phyloP scores from a whole-genome alignment of 1,140 invertebrate species.

The Ceratina japonica region DNA sequence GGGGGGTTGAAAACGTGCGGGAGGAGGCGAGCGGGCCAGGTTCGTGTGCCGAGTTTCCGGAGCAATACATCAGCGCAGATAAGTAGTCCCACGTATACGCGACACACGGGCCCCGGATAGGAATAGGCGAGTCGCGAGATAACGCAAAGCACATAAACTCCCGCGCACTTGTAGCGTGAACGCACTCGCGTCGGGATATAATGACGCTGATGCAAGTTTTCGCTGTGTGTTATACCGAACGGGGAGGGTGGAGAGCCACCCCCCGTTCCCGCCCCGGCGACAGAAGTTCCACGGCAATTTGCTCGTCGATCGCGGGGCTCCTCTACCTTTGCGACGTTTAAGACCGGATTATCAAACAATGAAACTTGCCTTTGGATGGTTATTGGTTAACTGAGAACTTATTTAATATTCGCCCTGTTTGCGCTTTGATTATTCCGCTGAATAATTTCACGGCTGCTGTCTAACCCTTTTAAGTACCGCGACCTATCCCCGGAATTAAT shows the following conservation, averaged over 20 bases:
- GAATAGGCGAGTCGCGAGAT: conserved; percentile 50
- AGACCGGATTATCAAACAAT: neutral
- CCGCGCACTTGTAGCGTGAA: conserved; percentile 36
- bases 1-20: neutral
- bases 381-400: neutral
- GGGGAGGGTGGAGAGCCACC: too few species aligned
- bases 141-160: conserved; percentile 53
- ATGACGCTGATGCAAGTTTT: conserved; percentile 48
- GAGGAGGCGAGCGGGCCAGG: neutral
- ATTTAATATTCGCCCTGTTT: neutral
- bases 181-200: conserved; percentile 43
- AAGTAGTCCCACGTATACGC: conserved; percentile 51
- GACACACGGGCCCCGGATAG: conserved; percentile 37
- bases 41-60: conserved; percentile 56
- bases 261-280: neutral
- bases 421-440: neutral
- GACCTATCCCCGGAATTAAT: too few species aligned
- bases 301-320: neutral
- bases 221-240: neutral
- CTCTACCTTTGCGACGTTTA: neutral
- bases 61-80: conserved; percentile 60
- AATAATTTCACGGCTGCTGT: neutral
- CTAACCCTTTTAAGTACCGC: neutral
- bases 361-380: neutral
- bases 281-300: conserved; percentile 4